Percentiles rank a stretch among this genome's conserved stretches.
Conservation (phyloP, 2,797 vertebrate species). For the Vireo griseus region DNA sequence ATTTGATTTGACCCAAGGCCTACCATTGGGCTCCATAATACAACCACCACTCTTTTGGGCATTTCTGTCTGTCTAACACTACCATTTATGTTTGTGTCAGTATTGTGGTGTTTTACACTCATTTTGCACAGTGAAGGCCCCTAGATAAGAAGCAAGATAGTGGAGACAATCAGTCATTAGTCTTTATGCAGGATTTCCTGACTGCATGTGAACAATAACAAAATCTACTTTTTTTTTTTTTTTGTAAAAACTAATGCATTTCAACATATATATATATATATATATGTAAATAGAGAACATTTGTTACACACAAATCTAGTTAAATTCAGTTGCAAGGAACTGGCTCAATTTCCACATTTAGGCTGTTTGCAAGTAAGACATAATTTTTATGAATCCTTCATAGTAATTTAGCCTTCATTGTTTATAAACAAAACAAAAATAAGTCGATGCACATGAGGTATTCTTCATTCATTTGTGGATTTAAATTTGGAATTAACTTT, state of each 20-base stretch:
- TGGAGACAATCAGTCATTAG: neutral
- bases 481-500: neutral
- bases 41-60: neutral
- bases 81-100: neutral
- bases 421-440: neutral
- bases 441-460: neutral
- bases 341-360: neutral
- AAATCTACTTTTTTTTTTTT: neutral
- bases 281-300: neutral
- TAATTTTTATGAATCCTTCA: neutral
- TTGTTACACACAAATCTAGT: neutral
- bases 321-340: neutral
- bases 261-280: neutral
- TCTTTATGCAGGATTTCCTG: conserved; percentile 24
- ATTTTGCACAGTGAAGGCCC: neutral
- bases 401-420: neutral
- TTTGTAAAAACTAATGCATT: neutral
- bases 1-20: neutral
- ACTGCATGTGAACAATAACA: neutral
- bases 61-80: neutral
- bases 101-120: neutral
- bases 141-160: neutral
- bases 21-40: neutral
- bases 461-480: neutral
- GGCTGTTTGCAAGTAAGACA: neutral